These are phyloP conservation scores for Rotaria socialis DNA, from an alignment of 2,888 invertebrate species.

Conservation along the genomic window DNA sequence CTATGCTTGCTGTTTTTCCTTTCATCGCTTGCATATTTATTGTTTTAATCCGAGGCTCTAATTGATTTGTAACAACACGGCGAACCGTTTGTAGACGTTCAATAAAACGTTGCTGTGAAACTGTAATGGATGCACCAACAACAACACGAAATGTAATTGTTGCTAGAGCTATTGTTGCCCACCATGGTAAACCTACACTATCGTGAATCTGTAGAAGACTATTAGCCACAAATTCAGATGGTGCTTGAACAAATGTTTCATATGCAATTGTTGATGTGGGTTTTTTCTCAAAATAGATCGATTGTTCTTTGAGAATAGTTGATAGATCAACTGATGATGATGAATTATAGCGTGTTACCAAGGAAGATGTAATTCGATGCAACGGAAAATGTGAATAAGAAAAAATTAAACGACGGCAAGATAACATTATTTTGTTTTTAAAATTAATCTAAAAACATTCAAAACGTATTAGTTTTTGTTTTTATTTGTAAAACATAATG, in stretches of 20 bases:
- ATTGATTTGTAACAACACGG: background rate
- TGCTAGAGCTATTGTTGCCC: slow-evolving; percentile 26
- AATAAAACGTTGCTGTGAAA: background rate
- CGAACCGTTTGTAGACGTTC: background rate
- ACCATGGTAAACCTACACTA: slow-evolving; percentile 6
- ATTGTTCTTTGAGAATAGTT: background rate
- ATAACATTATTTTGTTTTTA: background rate
- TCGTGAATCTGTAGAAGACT: slow-evolving; percentile 19
- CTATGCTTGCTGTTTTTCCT: background rate
- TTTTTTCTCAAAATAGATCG: background rate
- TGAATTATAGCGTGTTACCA: background rate
- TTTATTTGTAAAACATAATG: no score
- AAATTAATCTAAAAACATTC: no score
- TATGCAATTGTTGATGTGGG: background rate
- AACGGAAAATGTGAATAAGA: background rate
- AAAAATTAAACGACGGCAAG: background rate
- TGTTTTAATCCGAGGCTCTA: background rate
- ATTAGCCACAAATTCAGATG: background rate
- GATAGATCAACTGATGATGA: background rate
- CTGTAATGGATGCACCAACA: background rate
- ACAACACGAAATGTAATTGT: slow-evolving; percentile 28
- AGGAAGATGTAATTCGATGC: background rate
- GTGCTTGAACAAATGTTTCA: slow-evolving; percentile 7
- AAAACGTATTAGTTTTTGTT: no score
- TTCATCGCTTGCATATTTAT: background rate